Conservation (phyloP, 1,140 invertebrate species). For the Frieseomelitta varia region DNA sequence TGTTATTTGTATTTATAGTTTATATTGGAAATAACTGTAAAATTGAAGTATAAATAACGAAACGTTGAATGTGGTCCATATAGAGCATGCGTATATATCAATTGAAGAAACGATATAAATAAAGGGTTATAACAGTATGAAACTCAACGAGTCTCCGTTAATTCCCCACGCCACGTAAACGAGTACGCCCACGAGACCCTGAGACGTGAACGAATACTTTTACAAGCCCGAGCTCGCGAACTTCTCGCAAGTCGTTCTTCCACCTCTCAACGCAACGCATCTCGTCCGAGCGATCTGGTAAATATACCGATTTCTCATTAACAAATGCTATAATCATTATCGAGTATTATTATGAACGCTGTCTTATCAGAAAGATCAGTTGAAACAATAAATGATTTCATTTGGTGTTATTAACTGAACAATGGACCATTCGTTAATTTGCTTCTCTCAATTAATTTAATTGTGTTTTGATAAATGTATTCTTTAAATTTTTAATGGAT, state of each 20-base stretch:
- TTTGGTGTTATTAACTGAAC: constrained; percentile 13
- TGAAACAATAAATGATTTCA: background rate
- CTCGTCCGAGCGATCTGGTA: constrained; percentile 63
- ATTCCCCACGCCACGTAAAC: constrained; percentile 35
- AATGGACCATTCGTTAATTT: too few species aligned
- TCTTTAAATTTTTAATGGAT: background rate
- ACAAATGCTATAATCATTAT: background rate
- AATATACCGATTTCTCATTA: constrained; percentile 50
- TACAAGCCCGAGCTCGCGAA: constrained; percentile 45
- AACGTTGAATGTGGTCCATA: background rate
- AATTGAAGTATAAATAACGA: background rate
- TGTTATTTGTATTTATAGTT: background rate
- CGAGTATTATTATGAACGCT: background rate
- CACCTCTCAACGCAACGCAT: constrained; percentile 68
- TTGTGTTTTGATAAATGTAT: background rate
- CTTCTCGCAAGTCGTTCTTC: constrained; percentile 69
- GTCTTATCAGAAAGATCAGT: background rate
- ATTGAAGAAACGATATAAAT: constrained; percentile 5
- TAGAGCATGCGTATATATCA: background rate
- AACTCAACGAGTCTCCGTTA: constrained; percentile 29
- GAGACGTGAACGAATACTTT: constrained; percentile 47
- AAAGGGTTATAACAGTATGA: constrained; percentile 3
- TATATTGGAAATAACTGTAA: background rate
- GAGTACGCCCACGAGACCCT: constrained; percentile 64
- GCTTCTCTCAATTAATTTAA: background rate